Base-by-base conservation (phyloP, 2,113 vertebrate genomes). In the Rhea americana region DNA sequence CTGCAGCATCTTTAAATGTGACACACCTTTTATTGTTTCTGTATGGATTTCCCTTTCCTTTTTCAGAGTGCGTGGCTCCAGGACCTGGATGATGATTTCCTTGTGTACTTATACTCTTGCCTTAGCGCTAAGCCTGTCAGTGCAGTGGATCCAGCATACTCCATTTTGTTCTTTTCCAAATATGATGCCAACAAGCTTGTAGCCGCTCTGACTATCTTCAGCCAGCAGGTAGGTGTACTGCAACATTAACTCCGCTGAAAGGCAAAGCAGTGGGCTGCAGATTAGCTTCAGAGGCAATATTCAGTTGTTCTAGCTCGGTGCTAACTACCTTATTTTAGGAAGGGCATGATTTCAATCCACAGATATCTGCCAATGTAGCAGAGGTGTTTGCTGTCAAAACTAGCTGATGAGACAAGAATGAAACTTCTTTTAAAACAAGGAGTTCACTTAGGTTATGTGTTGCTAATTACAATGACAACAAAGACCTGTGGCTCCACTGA, bases 131-230 rank as follows among this genome's bases (percentile, higher is more conserved):
- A 53, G 28, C 71, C 88, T 17, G 8, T 30, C 41, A 26, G 55
- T 61, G 45, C 76, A 37, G 0, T 50, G 62, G 94, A 96, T 82
- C 53, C 76, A 8, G n/a, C 66, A 14, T 92, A 91, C 43, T 95
- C 95, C 4, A 1, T 47, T 30, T 89, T 97, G 1, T 79, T 96
- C 70, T 96, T 97, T 35, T 95, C 96, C 72, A 97, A 96, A 59
- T 82, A 94, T 1, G 68, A 94, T 26, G 11, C 66, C 20, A 8
- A 47, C 78, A 89, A 93, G 55, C 94, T 94, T 68, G 16, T 50
- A 63, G 61, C 63, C 32, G 85, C 93, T 53, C 73, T 96, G 78
- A 24, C 48, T 2, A 0, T 5, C 10, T 93, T 96, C 80, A 93
- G 58, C 83, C 85, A 70, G 12, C 1, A 2, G 91, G 96, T 97